phyloP scores from a whole-genome alignment of 1,140 invertebrate genomes.

The Drosophila navojoa region DNA sequence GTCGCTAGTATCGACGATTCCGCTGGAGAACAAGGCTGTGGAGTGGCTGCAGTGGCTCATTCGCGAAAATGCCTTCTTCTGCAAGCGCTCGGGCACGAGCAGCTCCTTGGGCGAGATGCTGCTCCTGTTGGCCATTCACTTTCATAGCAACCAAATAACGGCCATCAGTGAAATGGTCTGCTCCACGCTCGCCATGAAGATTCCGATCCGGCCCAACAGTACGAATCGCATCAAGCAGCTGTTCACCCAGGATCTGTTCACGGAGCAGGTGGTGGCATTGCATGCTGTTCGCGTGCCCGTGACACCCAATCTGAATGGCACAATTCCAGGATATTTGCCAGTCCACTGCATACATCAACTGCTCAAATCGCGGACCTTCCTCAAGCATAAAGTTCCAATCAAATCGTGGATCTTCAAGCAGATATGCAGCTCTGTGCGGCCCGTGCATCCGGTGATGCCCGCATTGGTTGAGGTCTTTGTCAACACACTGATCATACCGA shows the following conservation, averaged over 20 bases:
- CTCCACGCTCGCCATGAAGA: constrained; percentile 97
- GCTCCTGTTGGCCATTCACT: constrained; percentile 97
- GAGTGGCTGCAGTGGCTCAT: constrained; percentile 98
- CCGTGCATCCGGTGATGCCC: constrained; percentile 96
- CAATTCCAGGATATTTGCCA: constrained; percentile 95
- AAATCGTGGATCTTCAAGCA: constrained; percentile 98
- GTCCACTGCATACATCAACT: constrained; percentile 99
- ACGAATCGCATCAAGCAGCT: constrained; percentile 96
- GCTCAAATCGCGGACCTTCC: constrained; percentile 96
- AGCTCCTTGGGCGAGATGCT: constrained; percentile 98
- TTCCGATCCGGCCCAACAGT: constrained; percentile 95
- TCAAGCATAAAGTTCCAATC: constrained; percentile 97
- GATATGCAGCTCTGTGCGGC: constrained; percentile 93
- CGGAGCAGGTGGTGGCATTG: constrained; percentile 97
- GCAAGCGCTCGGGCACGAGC: constrained; percentile 90
- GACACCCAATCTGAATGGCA: constrained; percentile 94
- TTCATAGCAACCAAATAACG: constrained; percentile 96
- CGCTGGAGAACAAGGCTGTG: constrained; percentile 95
- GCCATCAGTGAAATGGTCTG: constrained; percentile 97
- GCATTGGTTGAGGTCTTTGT: constrained; percentile 98
- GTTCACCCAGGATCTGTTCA: constrained; percentile 98
- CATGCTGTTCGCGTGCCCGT: constrained; percentile 98
- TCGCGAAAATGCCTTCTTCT: constrained; percentile 93
- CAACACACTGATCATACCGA: constrained; percentile 94
- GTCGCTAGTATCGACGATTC: constrained; percentile 89